Evolutionary conservation across 2,797 vertebrate genomes (phyloP), one percentile per base, ranked within the genome.

Genomic region (Hydrophis major): DNA sequence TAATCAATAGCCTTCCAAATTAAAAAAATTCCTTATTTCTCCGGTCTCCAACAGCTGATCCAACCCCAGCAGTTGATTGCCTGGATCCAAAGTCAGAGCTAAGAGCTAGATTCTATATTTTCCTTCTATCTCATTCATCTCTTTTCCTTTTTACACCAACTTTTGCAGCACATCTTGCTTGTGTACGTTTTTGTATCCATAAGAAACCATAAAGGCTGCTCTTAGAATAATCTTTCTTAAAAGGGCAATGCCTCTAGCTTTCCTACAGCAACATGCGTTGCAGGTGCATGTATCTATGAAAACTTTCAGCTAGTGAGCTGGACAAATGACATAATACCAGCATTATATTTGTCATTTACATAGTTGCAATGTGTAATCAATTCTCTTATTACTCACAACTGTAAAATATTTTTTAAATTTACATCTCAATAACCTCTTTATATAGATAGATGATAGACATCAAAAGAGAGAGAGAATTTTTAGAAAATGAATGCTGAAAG

Each of bases 161-260:
- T 93, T 92, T 93, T 86, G 42, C 42, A 55, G 91, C 92, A 86
- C 93, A 59, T 89, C 20, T 93, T 93, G 53, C 88, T 93, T 42
- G 47, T 94, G 89, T 83, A 90, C 56, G 13, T 32, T 93, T 93
- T 94, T 22, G 91, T 92, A 91, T 56, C 50, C 50, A 69, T n/a
- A 59, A 88, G 13, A 94, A 95, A 92, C 90, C 94, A 89, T 93
- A 93, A 78, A 53, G 25, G 16, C 0, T 60, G 57, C 59, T 78
- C n/a, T 56, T 37, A 8, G 27, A 18, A 59, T 89, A 90, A 59
- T 57, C 66, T 7, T 16, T 94, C 96, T 96, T 97, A 97, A 97
- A 97, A 95, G 96, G 96, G 96, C 95, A 83, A 97, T 20, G 92
- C 37, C 94, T 8, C 87, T 60, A n/a, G 18, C 18, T 47, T 91